Percentiles rank a stretch among this genome's conserved stretches.
Evolutionary conservation across 2,113 vertebrate species (phyloP).

Genomic region (Cochlearius cochlearius): DNA sequence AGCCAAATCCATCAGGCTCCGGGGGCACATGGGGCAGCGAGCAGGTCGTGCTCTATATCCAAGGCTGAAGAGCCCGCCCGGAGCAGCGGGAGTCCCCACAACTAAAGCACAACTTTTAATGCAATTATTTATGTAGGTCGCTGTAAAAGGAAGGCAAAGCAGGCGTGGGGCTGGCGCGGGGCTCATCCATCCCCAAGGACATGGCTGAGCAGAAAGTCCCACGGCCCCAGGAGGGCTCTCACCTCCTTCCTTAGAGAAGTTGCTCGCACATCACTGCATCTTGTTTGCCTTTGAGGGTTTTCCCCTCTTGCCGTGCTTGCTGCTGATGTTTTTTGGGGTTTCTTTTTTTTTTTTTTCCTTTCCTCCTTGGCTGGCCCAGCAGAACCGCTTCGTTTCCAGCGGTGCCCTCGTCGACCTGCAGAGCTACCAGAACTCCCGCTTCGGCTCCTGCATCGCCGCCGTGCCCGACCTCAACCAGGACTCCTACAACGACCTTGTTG

Average conservation of each 20-base stretch:
- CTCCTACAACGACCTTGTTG: conserved; percentile 87
- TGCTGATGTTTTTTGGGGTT: not conserved
- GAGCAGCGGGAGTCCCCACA: not conserved
- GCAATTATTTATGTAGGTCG: rapidly evolving
- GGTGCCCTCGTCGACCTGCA: conserved; percentile 82
- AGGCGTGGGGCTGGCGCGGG: rapidly evolving
- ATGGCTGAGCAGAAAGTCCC: not conserved
- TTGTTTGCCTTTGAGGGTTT: rapidly evolving
- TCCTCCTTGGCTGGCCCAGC: not conserved
- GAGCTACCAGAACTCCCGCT: conserved; percentile 89
- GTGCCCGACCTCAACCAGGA: conserved; percentile 94
- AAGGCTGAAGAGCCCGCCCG: rapidly evolving
- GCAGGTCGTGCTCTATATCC: rapidly evolving
- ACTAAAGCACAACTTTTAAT: not conserved
- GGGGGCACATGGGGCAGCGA: rapidly evolving
- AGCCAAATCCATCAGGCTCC: not conserved
- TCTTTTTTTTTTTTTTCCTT: not conserved
- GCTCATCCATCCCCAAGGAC: not conserved
- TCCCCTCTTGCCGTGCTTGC: not conserved
- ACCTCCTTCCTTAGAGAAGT: not conserved
- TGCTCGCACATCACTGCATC: rapidly evolving
- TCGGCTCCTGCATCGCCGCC: conserved; percentile 87
- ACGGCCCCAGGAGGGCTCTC: not conserved
- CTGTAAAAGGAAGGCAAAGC: not conserved
- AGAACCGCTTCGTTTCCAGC: conserved; percentile 81